Evolutionary conservation across 2,888 invertebrate genomes (phyloP).

Genomic region (Steinernema hermaphroditum): DNA sequence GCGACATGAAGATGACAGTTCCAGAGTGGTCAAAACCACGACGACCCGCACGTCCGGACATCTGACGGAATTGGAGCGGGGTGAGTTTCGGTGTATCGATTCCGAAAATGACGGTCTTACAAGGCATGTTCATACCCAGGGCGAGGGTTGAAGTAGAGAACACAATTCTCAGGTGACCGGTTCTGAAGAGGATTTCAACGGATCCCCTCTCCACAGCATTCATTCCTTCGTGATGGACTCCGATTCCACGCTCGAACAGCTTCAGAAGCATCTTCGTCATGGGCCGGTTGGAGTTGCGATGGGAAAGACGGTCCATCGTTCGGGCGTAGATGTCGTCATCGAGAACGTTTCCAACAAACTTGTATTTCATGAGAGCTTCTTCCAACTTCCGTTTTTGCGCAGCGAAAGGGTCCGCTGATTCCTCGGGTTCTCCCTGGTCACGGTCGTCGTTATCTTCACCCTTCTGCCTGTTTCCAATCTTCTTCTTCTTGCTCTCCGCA

Average conservation of each 20-base stretch:
- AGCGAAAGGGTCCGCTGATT: conserved; percentile 55
- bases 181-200: conserved; percentile 63
- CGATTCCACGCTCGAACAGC: conserved; percentile 64
- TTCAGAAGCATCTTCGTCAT: conserved; percentile 49
- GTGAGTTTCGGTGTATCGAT: conserved; percentile 61
- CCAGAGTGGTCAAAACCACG: conserved; percentile 65
- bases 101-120: conserved; percentile 65
- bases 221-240: conserved; percentile 63
- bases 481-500: conserved; percentile 55
- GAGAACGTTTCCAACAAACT: conserved; percentile 50
- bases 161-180: conserved; percentile 60
- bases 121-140: conserved; percentile 66
- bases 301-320: conserved; percentile 53
- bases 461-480: conserved; percentile 44
- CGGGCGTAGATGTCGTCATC: conserved; percentile 59
- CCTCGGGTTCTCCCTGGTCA: conserved; percentile 34
- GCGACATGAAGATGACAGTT: conserved; percentile 62
- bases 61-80: conserved; percentile 64
- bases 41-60: conserved; percentile 66
- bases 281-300: conserved; percentile 39
- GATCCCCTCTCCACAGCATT: conserved; percentile 58
- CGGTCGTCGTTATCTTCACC: conserved; percentile 39
- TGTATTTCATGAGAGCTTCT: conserved; percentile 58
- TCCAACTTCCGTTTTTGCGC: conserved; percentile 55
- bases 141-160: conserved; percentile 65